Base-by-base conservation (phyloP, 2,113 vertebrate genomes). In the Sebastes fasciatus region DNA sequence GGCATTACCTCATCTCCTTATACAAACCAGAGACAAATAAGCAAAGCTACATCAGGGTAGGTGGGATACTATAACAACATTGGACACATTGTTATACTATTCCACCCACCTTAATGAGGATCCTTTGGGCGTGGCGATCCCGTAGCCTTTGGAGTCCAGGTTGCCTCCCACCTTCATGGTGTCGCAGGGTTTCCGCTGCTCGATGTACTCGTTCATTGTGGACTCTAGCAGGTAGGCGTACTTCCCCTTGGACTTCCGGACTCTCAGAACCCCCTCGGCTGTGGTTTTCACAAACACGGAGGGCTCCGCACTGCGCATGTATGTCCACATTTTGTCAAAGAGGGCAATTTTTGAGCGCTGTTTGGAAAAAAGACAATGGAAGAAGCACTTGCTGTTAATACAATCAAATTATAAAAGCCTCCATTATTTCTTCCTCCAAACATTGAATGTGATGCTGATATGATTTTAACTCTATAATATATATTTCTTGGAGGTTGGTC, bases 11-110 rank as follows among this genome's bases (percentile, higher is more conserved):
- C 96, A 93, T 96, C 95, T 97, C 95, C 96, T 91, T 95, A 98
- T 99, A 99, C 98, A 99, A 99, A 99, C 98, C 98, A 97, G 97
- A 85, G 92, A 96, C 96, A 96, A 92, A 97, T 97, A 96, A 97
- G 97, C 95, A 98, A 97, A 98, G 97, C 97, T 97, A 99, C 98
- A 99, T 99, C 98, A 99, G 98, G 98, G 98, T 99, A 99, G 98
- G 98, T 99, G 98, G 98, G 98, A 99, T 99, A 99, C 98, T 99
- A 99, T 99, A 99, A 99, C 98, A 99, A 99, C 98, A 99, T 99
- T 97, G 95, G 96, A 96, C 97, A 99, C 97, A 99, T 99, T 99
- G 98, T 99, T 99, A 99, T 99, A 99, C 98, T 99, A 99, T 99
- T 99, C 98, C 98, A 99, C 98, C 98, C 98, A 99, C 98, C 98